Evolutionary conservation across 2,888 invertebrate genomes (phyloP), one percentile per base, ranked within the genome.

Genomic region (Halocaridina rubra): DNA sequence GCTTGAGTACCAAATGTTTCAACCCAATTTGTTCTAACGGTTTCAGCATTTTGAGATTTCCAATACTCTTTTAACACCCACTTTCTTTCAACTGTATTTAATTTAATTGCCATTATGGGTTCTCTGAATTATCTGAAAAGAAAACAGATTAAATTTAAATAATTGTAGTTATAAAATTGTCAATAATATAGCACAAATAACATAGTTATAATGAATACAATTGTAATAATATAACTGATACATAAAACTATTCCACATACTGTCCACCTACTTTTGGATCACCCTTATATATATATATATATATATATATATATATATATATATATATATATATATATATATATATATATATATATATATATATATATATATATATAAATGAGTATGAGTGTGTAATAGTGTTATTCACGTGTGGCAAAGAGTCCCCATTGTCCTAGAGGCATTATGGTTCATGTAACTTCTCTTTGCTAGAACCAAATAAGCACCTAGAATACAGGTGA

Each of bases 41-140:
- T 67, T 67, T 67, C 67, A 67, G 67, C 67, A 67, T 3, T 67
- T 67, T 67, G 67, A 67, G 29, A 27, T 16, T 67, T 67, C 67
- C 29, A 67, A 5, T 67, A 67, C 67, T 67, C 67, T 67, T 67
- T 67, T 3, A 67, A 67, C 67, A 5, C 8, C 29, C 24, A 67
- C 24, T 67, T 67, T 67, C 67, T 67, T 67, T 0, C 67, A 67
- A 22, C 29, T 19, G 67, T 67, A 3, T 67, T 67, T 67, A 29
- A 67, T 0, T 67, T 67, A 67, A 22, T 3, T 67, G 67, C 67
- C 67, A 67, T 67, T 67, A 67, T 67, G 67, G 3, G 8, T 67
- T 67, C 8, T 67, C 29, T 67, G 8, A 67, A 67, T n/a, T n/a
- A n/a, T n/a, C n/a, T n/a, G n/a, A n/a, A n/a, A n/a, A 67, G 2